These are phyloP conservation scores for Hypocryptadius cinnamomeus DNA, from an alignment of 2,113 vertebrate species.

Conservation along the genomic window DNA sequence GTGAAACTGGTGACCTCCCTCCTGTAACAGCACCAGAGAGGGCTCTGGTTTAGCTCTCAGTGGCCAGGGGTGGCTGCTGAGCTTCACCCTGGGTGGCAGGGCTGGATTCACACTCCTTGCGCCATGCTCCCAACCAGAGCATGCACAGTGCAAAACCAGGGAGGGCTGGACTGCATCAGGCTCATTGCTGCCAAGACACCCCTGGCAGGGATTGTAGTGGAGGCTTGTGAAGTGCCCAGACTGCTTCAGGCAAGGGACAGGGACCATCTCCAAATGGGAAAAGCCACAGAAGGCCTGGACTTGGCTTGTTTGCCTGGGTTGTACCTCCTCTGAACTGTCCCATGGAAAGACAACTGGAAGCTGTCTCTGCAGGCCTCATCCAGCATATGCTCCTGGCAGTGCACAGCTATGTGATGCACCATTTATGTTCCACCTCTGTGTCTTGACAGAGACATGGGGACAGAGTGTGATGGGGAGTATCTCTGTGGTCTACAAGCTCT, in stretches of 20 bases:
- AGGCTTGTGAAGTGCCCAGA: neutral
- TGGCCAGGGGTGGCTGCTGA: neutral
- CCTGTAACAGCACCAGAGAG: accelerated
- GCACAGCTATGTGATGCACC: accelerated
- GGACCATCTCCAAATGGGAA: neutral
- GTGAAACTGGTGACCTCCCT: neutral
- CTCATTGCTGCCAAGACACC: neutral
- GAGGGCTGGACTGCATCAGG: accelerated
- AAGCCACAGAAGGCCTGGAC: neutral
- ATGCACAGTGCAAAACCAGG: neutral
- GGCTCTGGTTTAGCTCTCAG: neutral
- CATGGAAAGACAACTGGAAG: neutral
- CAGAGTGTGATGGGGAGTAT: neutral
- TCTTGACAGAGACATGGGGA: neutral
- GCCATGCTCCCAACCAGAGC: neutral
- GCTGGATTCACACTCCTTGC: neutral
- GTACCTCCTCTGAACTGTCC: neutral
- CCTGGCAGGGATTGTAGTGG: neutral
- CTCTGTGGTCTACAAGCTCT: neutral
- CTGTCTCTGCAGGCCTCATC: neutral
- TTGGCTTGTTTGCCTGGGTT: neutral
- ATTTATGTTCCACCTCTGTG: neutral
- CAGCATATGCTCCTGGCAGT: accelerated
- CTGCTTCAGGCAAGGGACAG: neutral
- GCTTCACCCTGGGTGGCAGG: neutral